phyloP scores from a whole-genome alignment of 2,888 invertebrate species.

The Colostygia pectinataria region DNA sequence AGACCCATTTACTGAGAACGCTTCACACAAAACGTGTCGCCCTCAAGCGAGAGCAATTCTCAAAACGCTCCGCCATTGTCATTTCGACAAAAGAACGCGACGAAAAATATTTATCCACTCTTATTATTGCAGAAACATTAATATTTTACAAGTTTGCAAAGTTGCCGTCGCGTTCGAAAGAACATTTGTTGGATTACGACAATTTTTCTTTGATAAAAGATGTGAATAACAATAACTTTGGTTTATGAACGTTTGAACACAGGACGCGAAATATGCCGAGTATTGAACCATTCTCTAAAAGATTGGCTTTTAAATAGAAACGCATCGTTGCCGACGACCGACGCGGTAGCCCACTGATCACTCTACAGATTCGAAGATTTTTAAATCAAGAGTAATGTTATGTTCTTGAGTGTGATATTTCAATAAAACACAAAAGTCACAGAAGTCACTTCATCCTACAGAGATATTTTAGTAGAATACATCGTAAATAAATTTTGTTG shows the following conservation, averaged over 20 bases:
- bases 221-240: slow-evolving; percentile 42
- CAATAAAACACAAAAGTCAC: too few relatives aligned
- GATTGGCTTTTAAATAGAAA: too few relatives aligned
- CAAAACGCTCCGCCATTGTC: slow-evolving; percentile 10
- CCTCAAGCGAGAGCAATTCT: slow-evolving; percentile 6
- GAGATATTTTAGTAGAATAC: too few relatives aligned
- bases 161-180: slow-evolving; percentile 27
- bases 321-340: too few relatives aligned
- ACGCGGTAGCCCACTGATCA: too few relatives aligned
- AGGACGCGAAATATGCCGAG: not conserved
- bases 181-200: slow-evolving; percentile 41
- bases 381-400: too few relatives aligned
- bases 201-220: slow-evolving; percentile 43
- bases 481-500: too few relatives aligned
- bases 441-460: too few relatives aligned
- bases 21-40: slow-evolving; percentile 9
- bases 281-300: not conserved
- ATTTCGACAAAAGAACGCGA: slow-evolving; percentile 14
- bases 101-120: slow-evolving; percentile 13
- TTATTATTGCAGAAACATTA: slow-evolving; percentile 26
- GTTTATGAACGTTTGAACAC: not conserved
- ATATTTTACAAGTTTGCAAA: slow-evolving; percentile 27
- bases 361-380: too few relatives aligned
- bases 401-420: too few relatives aligned
- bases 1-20: not conserved